Evolutionary conservation across 2,888 invertebrate genomes (phyloP), one percentile per base, ranked within the genome.

Genomic region (Pristionchus japonicus): DNA sequence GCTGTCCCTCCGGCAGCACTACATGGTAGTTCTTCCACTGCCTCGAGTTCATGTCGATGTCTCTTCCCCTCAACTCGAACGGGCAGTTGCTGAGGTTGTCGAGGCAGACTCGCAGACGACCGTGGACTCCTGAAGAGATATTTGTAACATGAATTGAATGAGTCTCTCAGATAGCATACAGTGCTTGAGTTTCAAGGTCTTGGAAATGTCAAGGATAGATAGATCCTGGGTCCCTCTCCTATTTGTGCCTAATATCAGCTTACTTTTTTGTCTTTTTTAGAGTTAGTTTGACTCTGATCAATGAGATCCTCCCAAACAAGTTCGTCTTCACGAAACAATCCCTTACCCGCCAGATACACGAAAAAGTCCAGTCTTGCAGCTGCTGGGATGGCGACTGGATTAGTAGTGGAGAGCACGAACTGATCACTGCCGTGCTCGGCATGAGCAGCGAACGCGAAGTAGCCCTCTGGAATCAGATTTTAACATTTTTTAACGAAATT

Each of bases 41-140:
- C 47, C 93, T 88, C 9, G 93, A 74, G 70, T 92, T 89, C 20
- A 88, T 87, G 52, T 91, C 91, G 61, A 93, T 92, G 64, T 93
- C 91, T 37, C 90, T 64, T 31, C 93, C 93, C 15, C 91, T 89
- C 43, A 90, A 47, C 34, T 91, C 89, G 43, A 93, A 90, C 6
- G 92, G 92, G 89, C 93, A 93, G 27, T 92, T 89, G 27, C 87
- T 88, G 40, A 91, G 88, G 47, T 88, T 90, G 89, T 93, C 91
- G 27, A 92, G 57, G 87, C 93, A 93, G 23, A 93, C 92, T 40
- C 92, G 88, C 1, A 93, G 89, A 37, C 92, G 89, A 1, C 93
- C 93, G n/a, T 91, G 89, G 15, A 92, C 85, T 31, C 92, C 92
- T 89, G 84, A 31, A 64, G n/a, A n/a, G n/a, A n/a, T n/a, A n/a